phyloP scores from a whole-genome alignment of 2,113 vertebrate species.

The Caloenas nicobarica region DNA sequence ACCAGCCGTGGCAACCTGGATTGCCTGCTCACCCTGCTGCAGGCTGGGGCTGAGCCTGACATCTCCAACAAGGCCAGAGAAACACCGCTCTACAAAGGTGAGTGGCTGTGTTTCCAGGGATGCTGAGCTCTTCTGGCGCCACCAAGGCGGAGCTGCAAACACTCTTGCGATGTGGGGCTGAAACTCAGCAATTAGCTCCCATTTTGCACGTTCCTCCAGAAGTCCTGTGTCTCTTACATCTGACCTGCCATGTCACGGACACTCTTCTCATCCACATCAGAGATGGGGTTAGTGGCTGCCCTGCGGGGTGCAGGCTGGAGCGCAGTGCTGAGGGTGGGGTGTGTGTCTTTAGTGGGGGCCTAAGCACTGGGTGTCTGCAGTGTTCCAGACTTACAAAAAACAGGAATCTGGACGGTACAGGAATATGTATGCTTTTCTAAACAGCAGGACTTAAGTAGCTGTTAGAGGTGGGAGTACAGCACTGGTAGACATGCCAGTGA shows the following conservation, averaged over 20 bases:
- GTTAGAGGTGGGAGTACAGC: background rate
- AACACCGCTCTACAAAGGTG: constrained; percentile 92
- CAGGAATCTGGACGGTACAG: background rate
- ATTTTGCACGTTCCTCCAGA: background rate
- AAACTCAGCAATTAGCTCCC: background rate
- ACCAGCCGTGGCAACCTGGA: constrained; percentile 71
- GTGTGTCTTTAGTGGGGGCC: background rate
- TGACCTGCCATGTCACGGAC: background rate
- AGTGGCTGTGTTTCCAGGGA: background rate
- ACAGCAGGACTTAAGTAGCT: background rate
- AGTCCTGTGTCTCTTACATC: background rate
- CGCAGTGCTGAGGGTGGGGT: background rate
- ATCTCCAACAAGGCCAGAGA: constrained; percentile 84
- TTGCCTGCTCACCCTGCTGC: constrained; percentile 81
- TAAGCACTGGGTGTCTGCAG: background rate
- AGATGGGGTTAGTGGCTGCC: background rate
- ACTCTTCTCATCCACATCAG: background rate
- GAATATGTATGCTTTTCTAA: background rate
- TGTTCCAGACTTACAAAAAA: background rate
- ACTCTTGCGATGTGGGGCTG: background rate
- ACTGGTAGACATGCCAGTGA: background rate
- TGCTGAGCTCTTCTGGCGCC: background rate
- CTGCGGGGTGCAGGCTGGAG: background rate
- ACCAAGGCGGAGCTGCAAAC: background rate
- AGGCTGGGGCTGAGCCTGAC: constrained; percentile 84